phyloP scores from a whole-genome alignment of 2,113 vertebrate species.

The Periophthalmodon schlosseri region DNA sequence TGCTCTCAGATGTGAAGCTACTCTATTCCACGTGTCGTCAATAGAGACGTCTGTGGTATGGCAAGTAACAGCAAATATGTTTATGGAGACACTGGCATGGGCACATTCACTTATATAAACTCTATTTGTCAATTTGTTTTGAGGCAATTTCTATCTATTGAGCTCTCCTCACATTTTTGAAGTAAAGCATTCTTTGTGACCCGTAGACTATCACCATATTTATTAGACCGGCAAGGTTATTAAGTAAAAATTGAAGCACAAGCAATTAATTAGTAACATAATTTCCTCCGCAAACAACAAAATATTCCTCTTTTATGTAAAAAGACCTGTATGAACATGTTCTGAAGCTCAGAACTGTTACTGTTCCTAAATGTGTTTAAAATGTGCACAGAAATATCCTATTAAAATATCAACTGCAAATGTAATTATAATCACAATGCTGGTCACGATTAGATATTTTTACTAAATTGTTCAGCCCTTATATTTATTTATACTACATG shows the following conservation, averaged over 20 bases:
- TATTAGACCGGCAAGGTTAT: too few species aligned
- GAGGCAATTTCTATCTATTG: not conserved
- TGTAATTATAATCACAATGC: not conserved
- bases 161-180: not conserved
- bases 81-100: constrained; percentile 28
- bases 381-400: not conserved
- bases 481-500: not conserved
- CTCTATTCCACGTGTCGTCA: constrained; percentile 18
- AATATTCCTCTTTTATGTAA: too few species aligned
- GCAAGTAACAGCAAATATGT: constrained; percentile 49
- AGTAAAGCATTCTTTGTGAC: too few species aligned
- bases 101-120: not conserved
- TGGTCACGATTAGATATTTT: not conserved
- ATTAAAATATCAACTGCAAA: not conserved
- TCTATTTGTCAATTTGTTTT: not conserved
- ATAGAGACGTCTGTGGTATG: constrained; percentile 20
- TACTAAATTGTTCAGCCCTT: not conserved
- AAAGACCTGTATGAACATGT: too few species aligned
- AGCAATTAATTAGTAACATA: too few species aligned
- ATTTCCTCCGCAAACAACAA: too few species aligned
- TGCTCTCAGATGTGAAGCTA: constrained; percentile 39
- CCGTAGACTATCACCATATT: too few species aligned
- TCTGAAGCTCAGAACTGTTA: too few species aligned
- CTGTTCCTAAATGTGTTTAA: not conserved
- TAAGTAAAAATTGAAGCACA: too few species aligned